A percentile compares a stretch with the other conserved stretches of the same genome.
Evolutionary conservation across 2,113 vertebrate species (phyloP).

Genomic region (Cairina moschata): DNA sequence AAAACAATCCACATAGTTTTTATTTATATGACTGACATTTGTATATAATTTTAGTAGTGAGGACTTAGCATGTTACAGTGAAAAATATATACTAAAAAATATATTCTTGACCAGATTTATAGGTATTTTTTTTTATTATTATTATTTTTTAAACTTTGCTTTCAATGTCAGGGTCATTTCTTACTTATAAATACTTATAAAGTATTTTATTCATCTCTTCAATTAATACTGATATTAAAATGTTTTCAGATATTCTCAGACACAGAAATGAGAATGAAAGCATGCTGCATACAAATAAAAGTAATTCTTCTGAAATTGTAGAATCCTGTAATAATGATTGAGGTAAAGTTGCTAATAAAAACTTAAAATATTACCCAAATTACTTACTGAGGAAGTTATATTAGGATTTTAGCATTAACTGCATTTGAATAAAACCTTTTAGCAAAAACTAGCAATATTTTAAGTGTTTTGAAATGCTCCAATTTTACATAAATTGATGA

Average conservation of each 20-base stretch:
- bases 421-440: neutral
- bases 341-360: neutral
- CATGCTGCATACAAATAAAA: neutral
- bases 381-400: neutral
- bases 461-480: conserved; percentile 10
- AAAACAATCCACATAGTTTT: neutral
- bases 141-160: neutral
- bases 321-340: neutral
- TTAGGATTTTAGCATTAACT: neutral
- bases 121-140: neutral
- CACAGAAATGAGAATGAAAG: conserved; percentile 15
- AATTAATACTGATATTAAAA: conserved; percentile 39
- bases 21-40: neutral
- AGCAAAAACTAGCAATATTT: conserved; percentile 16
- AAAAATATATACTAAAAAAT: neutral
- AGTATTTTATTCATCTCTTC: neutral
- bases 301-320: neutral
- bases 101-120: neutral
- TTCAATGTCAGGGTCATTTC: conserved; percentile 25
- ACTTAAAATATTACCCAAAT: neutral
- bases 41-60: neutral
- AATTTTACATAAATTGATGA: conserved; percentile 21
- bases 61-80: neutral
- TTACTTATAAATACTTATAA: neutral
- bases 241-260: neutral